A percentile compares a stretch with the other conserved stretches of the same genome.
Conservation (phyloP, 53 echinoderm and acorn worm species). For the Echinometra lucunter region DNA sequence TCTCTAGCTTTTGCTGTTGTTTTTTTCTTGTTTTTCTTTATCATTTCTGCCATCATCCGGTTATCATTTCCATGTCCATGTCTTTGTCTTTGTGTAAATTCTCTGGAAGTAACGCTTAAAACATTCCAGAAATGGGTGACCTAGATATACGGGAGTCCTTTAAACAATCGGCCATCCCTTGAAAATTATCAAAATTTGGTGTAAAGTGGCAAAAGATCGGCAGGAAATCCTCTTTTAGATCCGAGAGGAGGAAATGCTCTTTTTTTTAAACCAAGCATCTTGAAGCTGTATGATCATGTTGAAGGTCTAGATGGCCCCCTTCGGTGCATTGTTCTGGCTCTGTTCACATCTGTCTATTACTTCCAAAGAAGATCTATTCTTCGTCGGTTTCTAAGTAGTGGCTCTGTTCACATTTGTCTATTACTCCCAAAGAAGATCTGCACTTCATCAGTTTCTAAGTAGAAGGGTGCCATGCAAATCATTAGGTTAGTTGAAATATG, state of each 20-base stretch:
- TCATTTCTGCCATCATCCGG: no score
- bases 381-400: no score
- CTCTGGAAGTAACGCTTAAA: background rate
- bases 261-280: background rate
- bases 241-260: constrained; percentile 10
- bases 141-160: background rate
- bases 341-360: background rate
- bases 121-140: background rate
- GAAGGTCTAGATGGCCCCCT: background rate
- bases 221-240: constrained; percentile 61
- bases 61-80: no score
- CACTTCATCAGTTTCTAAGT: no score
- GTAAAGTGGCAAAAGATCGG: constrained; percentile 48
- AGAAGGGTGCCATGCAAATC: no score
- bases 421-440: no score
- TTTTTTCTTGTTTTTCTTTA: no score
- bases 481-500: no score
- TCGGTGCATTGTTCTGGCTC: background rate
- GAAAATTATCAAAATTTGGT: constrained; percentile 27
- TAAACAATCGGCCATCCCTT: background rate
- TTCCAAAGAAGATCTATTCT: no score
- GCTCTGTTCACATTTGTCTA: background rate
- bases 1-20: no score
- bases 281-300: background rate
- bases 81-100: no score